phyloP scores from a whole-genome alignment of 2,888 invertebrate species.

The Ennomos quercinarius region DNA sequence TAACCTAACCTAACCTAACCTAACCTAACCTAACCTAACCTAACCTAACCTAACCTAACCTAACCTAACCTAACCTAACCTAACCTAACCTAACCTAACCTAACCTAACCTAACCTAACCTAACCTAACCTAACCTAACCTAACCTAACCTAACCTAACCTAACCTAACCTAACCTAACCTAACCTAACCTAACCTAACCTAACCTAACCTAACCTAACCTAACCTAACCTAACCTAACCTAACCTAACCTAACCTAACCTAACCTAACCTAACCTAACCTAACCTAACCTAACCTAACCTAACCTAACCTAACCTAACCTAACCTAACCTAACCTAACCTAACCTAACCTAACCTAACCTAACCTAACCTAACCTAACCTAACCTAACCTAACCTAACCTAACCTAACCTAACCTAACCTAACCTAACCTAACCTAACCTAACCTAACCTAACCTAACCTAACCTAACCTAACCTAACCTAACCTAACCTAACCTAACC shows the following conservation, averaged over 20 bases:
- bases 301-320: conserved; percentile 19
- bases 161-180: too few relatives aligned
- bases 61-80: conserved; percentile 38
- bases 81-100: conserved; percentile 36
- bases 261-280: conserved; percentile 24
- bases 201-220: conserved; percentile 26
- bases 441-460: conserved; percentile 7
- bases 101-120: too few relatives aligned
- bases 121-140: too few relatives aligned
- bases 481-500: conserved; percentile 7
- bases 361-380: conserved; percentile 18
- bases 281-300: conserved; percentile 5
- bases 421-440: conserved; percentile 4
- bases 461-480: conserved; percentile 7
- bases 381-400: conserved; percentile 7
- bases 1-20: conserved; percentile 11
- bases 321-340: conserved; percentile 24
- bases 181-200: too few relatives aligned
- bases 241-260: conserved; percentile 1
- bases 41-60: conserved; percentile 36
- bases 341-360: conserved; percentile 27
- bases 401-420: conserved; percentile 7
- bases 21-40: conserved; percentile 16
- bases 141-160: conserved; percentile 26
- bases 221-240: conserved; percentile 14